Base-by-base conservation (phyloP, 2,113 vertebrate species). In the Bos taurus region DNA sequence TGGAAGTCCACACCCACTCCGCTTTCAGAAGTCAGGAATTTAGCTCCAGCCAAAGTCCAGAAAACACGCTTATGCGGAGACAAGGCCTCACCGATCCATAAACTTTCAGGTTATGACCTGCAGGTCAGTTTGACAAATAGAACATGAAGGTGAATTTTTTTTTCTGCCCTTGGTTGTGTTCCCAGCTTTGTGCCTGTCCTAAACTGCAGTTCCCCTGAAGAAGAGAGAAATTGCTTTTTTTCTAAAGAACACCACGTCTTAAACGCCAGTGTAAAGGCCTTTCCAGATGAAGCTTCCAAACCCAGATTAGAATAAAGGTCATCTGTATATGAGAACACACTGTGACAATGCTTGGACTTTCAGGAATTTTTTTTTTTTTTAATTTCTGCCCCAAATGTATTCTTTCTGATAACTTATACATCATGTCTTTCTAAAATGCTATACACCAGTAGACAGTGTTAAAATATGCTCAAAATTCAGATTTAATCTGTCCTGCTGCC, bases 1-100 rank as follows among this genome's bases (percentile, higher is more conserved):
- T 97, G 98, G 97, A 98, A 99, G 98, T 98, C 98, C 99, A 99
- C 98, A 98, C 98, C 98, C 98, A 98, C 97, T 94, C 93, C 95
- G 98, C 98, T 98, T 98, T 98, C 98, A 98, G 98, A 98, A 99
- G 99, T 98, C 98, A 99, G 99, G 98, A 99, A 99, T 99, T 99
- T 98, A 97, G 99, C 99, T 98, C 82, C 88, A 99, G 98, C 99
- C 99, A 98, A 99, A 99, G 99, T 99, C 99, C 99, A 99, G 98
- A 98, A 98, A 98, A 98, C 98, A 98, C 95, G 98, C 98, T 94
- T 87, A 94, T 97, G 95, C 94, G 67, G 98, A 98, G 98, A 97
- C 98, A 98, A 98, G 98, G 98, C 98, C 98, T 97, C 97, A 90
- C 95, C 62, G 94, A 99, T 99, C 98, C 99, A 98, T 98, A 98